Evolutionary conservation across 2,113 vertebrate species (phyloP).

Genomic region (Psilopogon haemacephalus): DNA sequence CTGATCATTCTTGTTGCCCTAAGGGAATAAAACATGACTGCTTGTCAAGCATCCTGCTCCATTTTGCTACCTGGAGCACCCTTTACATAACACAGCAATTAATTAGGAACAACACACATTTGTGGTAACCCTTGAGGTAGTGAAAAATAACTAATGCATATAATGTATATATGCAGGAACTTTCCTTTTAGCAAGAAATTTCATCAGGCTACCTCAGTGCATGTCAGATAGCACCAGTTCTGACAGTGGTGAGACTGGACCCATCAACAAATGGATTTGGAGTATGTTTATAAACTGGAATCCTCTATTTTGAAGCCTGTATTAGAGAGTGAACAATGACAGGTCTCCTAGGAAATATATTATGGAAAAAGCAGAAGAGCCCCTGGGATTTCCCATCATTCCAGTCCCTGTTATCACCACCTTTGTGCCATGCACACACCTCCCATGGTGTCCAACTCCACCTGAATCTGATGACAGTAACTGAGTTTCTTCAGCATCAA

Average conservation of each 20-base stretch:
- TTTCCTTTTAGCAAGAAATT: conserved; percentile 20
- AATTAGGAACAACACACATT: conserved; percentile 17
- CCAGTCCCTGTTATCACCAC: not conserved
- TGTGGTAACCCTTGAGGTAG: not conserved
- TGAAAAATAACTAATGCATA: conserved; percentile 5
- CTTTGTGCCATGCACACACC: accelerated
- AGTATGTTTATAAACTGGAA: not conserved
- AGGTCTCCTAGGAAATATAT: not conserved
- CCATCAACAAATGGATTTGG: not conserved
- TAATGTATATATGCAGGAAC: not conserved
- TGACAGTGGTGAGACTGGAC: not conserved
- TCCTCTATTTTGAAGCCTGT: not conserved
- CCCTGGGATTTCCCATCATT: not conserved
- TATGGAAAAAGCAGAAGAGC: not conserved
- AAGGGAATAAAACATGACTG: not conserved
- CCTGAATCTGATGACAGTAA: not conserved
- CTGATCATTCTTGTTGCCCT: too few species aligned
- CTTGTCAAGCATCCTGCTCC: not conserved
- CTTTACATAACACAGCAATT: conserved; percentile 19
- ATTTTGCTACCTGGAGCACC: not conserved
- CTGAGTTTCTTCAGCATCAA: not conserved
- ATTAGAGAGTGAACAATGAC: not conserved
- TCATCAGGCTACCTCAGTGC: not conserved
- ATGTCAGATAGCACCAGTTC: not conserved
- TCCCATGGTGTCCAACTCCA: not conserved